These are phyloP conservation scores for Taeniopygia guttata DNA, from an alignment of 2,797 vertebrate species.

Conservation along the genomic window DNA sequence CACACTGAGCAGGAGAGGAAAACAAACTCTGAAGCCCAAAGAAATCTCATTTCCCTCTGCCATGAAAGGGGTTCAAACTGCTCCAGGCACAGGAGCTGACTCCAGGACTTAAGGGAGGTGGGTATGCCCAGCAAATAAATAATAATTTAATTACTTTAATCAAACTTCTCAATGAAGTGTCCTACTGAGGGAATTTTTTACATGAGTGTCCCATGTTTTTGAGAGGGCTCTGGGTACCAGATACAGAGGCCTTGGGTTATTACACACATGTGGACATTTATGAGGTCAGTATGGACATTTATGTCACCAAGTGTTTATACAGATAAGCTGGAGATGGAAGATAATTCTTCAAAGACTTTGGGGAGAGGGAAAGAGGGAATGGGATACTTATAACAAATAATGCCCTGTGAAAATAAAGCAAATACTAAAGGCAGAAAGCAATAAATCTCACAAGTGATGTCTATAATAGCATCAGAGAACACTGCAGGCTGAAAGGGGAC, in stretches of 20 bases:
- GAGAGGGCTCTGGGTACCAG: neutral
- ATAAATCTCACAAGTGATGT: neutral
- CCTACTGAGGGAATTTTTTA: neutral
- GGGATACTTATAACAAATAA: neutral
- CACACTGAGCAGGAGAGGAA: slow-evolving; percentile 17
- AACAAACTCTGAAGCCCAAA: slow-evolving; percentile 35
- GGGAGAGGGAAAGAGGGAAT: neutral
- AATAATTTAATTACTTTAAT: neutral
- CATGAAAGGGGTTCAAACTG: neutral
- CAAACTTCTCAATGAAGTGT: neutral
- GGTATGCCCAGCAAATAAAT: neutral
- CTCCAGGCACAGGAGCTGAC: neutral
- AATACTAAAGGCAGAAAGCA: neutral
- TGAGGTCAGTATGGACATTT: neutral
- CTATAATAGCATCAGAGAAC: neutral
- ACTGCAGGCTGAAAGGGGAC: neutral
- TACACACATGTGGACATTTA: neutral
- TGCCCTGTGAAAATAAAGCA: neutral
- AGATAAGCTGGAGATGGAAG: neutral
- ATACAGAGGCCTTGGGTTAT: neutral
- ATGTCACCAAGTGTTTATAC: neutral
- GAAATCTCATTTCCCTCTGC: slow-evolving; percentile 29
- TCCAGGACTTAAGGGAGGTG: neutral
- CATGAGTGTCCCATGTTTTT: rapidly evolving
- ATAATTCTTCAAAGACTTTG: neutral